Conservation (phyloP, 2,888 invertebrate genomes). For the Catotricha subobsoleta region DNA sequence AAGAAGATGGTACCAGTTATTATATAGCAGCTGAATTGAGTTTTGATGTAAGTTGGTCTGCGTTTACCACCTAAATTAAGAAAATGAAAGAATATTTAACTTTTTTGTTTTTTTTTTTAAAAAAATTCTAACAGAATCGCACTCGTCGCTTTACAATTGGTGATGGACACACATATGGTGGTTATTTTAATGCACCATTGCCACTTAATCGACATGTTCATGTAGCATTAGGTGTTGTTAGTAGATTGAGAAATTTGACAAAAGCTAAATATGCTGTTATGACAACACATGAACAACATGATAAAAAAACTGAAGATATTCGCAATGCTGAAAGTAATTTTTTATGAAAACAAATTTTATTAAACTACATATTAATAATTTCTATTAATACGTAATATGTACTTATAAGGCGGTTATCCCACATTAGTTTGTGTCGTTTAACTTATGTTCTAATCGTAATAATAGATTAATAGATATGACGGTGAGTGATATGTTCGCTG, state of each 20-base stretch:
- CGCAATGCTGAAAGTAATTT: no score
- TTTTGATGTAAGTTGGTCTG: constrained; percentile 32
- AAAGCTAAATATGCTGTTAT: constrained; percentile 46
- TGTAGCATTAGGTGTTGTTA: constrained; percentile 52
- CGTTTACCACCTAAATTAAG: no score
- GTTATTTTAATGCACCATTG: constrained; percentile 59
- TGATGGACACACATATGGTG: constrained; percentile 52
- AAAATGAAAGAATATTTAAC: background rate
- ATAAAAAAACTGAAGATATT: background rate
- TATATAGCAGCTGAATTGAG: constrained; percentile 69
- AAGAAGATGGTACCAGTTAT: constrained; percentile 48
- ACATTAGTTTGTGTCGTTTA: no score
- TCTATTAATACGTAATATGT: no score
- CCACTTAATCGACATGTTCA: constrained; percentile 41
- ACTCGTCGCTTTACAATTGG: constrained; percentile 56
- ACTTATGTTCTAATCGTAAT: no score
- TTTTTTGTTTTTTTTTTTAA: constrained; percentile 10
- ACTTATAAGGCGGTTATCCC: no score
- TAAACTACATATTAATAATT: no score
- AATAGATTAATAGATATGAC: no score
- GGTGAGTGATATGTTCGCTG: background rate
- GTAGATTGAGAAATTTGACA: constrained; percentile 43
- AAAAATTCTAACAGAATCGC: no score
- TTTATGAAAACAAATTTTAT: no score
- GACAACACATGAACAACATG: constrained; percentile 14